Conservation (phyloP, 1,140 invertebrate genomes). For the Drosophila funebris region DNA sequence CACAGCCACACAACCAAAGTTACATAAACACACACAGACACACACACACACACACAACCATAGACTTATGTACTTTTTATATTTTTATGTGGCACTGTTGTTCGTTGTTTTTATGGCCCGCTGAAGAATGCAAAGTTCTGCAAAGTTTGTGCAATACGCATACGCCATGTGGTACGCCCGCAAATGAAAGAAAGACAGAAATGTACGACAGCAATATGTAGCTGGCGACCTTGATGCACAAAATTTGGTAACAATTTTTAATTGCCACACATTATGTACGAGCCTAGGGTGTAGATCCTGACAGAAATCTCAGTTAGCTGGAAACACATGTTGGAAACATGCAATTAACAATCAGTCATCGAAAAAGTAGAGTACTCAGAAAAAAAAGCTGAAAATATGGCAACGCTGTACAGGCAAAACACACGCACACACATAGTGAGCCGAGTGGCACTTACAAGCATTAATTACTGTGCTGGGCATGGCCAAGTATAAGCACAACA, state of each 20-base stretch:
- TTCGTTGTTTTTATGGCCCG: conserved; percentile 59
- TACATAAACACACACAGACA: conserved; percentile 16
- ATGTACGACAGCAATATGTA: background rate
- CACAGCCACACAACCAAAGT: conserved; percentile 1
- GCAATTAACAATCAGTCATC: conserved; percentile 65
- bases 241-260: conserved; percentile 60
- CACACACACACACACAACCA: conserved; percentile 24
- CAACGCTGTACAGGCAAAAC: conserved; percentile 34
- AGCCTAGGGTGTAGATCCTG: background rate
- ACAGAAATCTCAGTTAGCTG: conserved; percentile 48
- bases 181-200: background rate
- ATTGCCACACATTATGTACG: conserved; percentile 28
- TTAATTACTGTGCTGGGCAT: conserved; percentile 70
- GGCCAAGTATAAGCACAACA: conserved; percentile 47
- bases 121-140: conserved; percentile 69
- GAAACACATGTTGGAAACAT: conserved; percentile 61
- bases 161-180: conserved; percentile 66
- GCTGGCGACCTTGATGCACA: conserved; percentile 20
- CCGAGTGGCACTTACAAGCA: conserved; percentile 66
- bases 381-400: conserved; percentile 34
- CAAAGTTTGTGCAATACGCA: conserved; percentile 64
- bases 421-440: conserved; percentile 20
- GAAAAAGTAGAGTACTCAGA: conserved; percentile 30
- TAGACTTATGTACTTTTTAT: conserved; percentile 15
- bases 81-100: conserved; percentile 18